Conservation (phyloP, 2,797 vertebrate species). For the Pelobates cultripes region DNA sequence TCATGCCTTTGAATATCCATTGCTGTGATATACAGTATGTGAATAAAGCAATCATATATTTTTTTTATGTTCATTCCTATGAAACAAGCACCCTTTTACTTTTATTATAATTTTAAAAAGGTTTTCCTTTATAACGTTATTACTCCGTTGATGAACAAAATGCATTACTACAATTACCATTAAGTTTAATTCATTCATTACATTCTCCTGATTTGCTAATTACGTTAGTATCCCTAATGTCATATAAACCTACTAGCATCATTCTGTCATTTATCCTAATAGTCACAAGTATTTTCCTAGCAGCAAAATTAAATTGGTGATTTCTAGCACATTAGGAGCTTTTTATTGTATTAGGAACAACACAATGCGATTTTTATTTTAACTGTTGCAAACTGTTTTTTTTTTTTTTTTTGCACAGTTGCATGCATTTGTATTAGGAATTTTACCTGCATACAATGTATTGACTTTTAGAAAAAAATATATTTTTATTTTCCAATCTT, state of each 20-base stretch:
- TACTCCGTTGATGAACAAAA: slow-evolving; percentile 41
- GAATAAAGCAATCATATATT: not conserved
- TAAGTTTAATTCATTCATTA: slow-evolving; percentile 55
- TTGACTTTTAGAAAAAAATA: too few species aligned
- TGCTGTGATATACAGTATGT: not conserved
- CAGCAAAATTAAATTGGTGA: slow-evolving; percentile 48
- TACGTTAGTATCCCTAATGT: slow-evolving; percentile 53
- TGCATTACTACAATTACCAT: slow-evolving; percentile 50
- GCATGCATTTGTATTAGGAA: too few species aligned
- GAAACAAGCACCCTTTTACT: slow-evolving; percentile 23
- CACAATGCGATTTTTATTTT: slow-evolving; percentile 17
- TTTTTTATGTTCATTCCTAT: slow-evolving; percentile 26
- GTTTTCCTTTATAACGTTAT: slow-evolving; percentile 15
- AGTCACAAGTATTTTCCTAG: slow-evolving; percentile 47
- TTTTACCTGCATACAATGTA: too few species aligned
- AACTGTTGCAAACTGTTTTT: slow-evolving; percentile 27
- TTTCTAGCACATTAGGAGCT: slow-evolving; percentile 41
- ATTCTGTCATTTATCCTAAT: slow-evolving; percentile 53
- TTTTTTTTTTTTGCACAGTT: not conserved
- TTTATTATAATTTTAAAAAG: slow-evolving; percentile 31
- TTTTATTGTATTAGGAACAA: slow-evolving; percentile 42
- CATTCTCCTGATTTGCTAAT: slow-evolving; percentile 53
- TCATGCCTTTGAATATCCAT: not conserved
- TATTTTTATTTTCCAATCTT: too few species aligned
- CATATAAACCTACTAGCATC: slow-evolving; percentile 53